Base-by-base conservation (phyloP, 2,113 vertebrate genomes). In the Pteropus alecto region DNA sequence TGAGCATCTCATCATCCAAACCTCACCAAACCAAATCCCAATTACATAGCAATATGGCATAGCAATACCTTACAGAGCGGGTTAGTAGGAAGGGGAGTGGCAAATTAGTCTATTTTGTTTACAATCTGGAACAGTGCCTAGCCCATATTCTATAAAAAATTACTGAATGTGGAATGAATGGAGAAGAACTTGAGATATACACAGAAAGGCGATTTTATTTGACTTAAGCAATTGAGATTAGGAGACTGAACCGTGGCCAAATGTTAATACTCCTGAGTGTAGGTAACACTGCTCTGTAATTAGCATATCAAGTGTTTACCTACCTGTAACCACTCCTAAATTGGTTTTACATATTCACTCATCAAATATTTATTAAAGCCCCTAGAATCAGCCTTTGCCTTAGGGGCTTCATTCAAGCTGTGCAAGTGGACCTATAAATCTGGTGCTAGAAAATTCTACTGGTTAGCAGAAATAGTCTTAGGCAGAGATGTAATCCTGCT, bases 201-300 rank as follows among this genome's bases (percentile, higher is more conserved):
- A 82, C 56, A 87, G 73, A 90, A 86, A 86, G 68, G 67, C 7
- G 26, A 83, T 83, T 90, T 90, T 71, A 74, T 48, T 94, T 90
- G 65, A 94, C 68, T 85, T 94, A 54, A 96, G 85, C 54, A 76
- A 54, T 7, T 81, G 76, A 85, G 84, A 90, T 73, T 41, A 96
- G 54, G 15, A 93, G 96, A 85, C 51, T 38, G 54, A 93, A 91
- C 35, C 71, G 65, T n/a, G 35, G 48, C 65, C 76, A 73, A 92
- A 77, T 35, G 58, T 13, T 38, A 48, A 60, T 61, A 90, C 22
- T 78, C n/a, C 28, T 67, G 83, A 92, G n/a, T 2, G 4, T 35
- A 95, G 79, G n/a, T 79, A 93, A 76, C 89, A 22, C 65, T 10
- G 54, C 26, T 18, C 85, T 90, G 15, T 51, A 97, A 93, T 85